A percentile compares a stretch with the other conserved stretches of the same genome.
These are phyloP conservation scores for Sesia apiformis DNA, from an alignment of 2,888 invertebrate species.

Conservation along the genomic window DNA sequence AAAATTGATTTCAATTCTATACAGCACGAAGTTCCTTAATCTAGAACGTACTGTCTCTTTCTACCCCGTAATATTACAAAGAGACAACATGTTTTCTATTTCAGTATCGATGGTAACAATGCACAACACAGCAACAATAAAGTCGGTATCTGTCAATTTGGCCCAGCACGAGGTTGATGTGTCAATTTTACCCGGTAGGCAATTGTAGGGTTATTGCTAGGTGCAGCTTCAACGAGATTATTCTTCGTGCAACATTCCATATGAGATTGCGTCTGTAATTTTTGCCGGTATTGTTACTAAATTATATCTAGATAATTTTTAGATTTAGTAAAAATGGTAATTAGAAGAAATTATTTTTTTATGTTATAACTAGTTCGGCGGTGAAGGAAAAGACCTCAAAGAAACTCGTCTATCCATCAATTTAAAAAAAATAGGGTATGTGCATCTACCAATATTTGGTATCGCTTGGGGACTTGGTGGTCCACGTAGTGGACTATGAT, in stretches of 20 bases:
- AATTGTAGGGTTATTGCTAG: not conserved
- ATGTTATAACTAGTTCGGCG: no score
- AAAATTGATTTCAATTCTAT: constrained; percentile 61
- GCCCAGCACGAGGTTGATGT: constrained; percentile 30
- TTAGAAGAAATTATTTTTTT: no score
- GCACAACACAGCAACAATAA: not conserved
- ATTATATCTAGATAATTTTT: no score
- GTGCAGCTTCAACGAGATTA: no score
- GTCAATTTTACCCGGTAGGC: constrained; percentile 39
- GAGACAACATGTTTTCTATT: not conserved
- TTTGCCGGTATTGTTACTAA: constrained; percentile 26
- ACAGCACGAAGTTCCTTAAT: constrained; percentile 17
- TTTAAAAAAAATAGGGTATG: no score
- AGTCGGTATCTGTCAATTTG: constrained; percentile 9
- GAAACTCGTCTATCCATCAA: no score
- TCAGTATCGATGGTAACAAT: not conserved
- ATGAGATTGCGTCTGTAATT: constrained; percentile 44
- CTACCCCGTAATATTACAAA: constrained; percentile 12
- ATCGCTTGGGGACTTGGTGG: no score
- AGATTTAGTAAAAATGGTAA: no score
- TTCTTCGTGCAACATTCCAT: constrained; percentile 31
- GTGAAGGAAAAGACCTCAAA: no score
- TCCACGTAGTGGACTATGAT: no score
- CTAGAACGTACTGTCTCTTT: constrained; percentile 10
- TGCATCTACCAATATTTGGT: no score